Conservation (phyloP, 2,888 invertebrate genomes). For the Liposcelis brunnea region DNA sequence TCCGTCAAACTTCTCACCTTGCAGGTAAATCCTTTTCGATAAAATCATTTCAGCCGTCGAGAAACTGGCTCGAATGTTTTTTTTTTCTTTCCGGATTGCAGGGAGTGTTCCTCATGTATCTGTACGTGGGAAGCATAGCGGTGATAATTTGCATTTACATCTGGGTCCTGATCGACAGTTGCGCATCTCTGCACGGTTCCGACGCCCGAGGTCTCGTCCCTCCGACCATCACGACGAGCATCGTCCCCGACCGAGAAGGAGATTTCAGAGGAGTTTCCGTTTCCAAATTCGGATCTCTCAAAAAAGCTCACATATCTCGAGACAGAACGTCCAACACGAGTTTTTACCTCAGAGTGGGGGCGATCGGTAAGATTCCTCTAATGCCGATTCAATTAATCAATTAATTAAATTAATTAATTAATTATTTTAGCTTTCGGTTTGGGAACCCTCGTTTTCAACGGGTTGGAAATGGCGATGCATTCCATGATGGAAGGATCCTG, state of each 20-base stretch:
- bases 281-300: constrained; percentile 32
- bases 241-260: constrained; percentile 27
- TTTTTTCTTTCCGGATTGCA: constrained; percentile 17
- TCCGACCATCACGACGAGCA: constrained; percentile 18
- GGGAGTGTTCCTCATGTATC: constrained; percentile 34
- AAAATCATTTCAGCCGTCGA: constrained; percentile 9
- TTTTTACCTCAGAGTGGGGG: constrained; percentile 34
- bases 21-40: constrained; percentile 26
- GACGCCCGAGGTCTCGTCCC: constrained; percentile 18
- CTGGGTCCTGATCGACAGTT: constrained; percentile 33
- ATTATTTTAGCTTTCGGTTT: constrained; percentile 36
- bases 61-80: constrained; percentile 8
- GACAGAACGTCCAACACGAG: constrained; percentile 31
- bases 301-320: constrained; percentile 33
- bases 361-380: constrained; percentile 33
- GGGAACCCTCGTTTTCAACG: constrained; percentile 35
- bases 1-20: constrained; percentile 31
- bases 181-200: constrained; percentile 25
- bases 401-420: too few relatives aligned
- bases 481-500: constrained; percentile 33
- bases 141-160: constrained; percentile 36
- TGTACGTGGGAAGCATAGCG: constrained; percentile 34
- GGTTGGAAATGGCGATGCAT: constrained; percentile 37
- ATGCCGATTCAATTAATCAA: neutral
- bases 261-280: constrained; percentile 29